phyloP scores from a whole-genome alignment of 2,797 vertebrate species.

The Anisognathus igniventris region DNA sequence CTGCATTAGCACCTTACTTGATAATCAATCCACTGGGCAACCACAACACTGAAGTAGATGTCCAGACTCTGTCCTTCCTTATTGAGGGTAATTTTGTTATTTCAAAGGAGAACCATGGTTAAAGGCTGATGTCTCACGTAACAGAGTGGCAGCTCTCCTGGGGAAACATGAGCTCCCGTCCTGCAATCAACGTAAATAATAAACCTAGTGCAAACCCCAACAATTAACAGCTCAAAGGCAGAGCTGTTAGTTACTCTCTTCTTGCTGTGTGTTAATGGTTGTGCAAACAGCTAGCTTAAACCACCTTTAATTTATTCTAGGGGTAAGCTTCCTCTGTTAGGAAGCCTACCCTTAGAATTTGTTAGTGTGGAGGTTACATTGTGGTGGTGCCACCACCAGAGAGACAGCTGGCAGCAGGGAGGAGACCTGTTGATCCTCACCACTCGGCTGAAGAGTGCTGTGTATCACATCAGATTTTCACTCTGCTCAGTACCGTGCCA shows the following conservation, averaged over 20 bases:
- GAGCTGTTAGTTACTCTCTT: not conserved
- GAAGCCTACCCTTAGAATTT: not conserved
- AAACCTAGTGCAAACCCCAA: not conserved
- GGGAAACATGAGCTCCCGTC: not conserved
- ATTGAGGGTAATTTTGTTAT: not conserved
- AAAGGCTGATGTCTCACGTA: not conserved
- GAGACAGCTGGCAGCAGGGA: not conserved
- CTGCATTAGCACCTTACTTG: not conserved
- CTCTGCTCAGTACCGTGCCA: not conserved
- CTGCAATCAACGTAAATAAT: not conserved
- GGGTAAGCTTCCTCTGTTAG: not conserved
- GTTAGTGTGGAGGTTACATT: not conserved
- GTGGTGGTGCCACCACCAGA: not conserved
- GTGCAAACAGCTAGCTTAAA: not conserved
- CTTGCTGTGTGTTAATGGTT: not conserved
- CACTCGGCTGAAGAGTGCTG: not conserved
- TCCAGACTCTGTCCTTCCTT: not conserved
- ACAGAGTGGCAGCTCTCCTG: not conserved
- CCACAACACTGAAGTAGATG: not conserved
- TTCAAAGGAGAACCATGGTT: not conserved
- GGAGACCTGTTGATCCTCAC: not conserved
- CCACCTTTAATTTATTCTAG: not conserved
- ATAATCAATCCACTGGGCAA: not conserved
- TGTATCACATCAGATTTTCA: not conserved
- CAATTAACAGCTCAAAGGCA: not conserved